Conservation (phyloP, 2,797 vertebrate species). For the Neosilurus hyrtlii region DNA sequence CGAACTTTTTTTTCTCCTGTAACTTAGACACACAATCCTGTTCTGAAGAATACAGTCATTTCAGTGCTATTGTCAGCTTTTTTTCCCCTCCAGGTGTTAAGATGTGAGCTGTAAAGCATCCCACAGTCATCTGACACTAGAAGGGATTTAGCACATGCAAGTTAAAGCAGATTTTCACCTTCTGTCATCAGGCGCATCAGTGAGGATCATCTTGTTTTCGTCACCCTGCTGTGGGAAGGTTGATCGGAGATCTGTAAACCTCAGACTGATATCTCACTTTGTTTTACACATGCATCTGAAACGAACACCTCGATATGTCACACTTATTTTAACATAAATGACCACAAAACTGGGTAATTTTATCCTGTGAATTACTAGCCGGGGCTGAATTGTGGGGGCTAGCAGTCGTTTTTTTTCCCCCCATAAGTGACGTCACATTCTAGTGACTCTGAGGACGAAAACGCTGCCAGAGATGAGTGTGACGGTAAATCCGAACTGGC, state of each 20-base stretch:
- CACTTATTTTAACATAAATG: too few species aligned
- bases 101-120: constrained; percentile 52
- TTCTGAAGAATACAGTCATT: not conserved
- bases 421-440: too few species aligned
- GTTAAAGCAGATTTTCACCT: constrained; percentile 31
- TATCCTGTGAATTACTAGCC: too few species aligned
- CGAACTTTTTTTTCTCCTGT: not conserved
- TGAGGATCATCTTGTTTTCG: not conserved
- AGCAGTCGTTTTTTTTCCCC: too few species aligned
- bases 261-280: not conserved
- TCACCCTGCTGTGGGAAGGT: not conserved
- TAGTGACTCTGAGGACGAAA: too few species aligned
- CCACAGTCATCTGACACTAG: constrained; percentile 17
- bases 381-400: too few species aligned
- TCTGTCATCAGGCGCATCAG: constrained; percentile 7
- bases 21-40: not conserved
- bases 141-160: constrained; percentile 4
- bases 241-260: not conserved
- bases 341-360: too few species aligned
- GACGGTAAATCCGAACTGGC: too few species aligned
- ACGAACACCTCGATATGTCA: not conserved
- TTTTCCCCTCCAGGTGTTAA: constrained; percentile 35
- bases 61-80: not conserved
- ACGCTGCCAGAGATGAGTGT: too few species aligned
- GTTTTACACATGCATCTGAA: not conserved